Percentiles rank a stretch among this genome's conserved stretches.
These are phyloP conservation scores for Anastrepha obliqua DNA, from an alignment of 1,140 invertebrate genomes.

Conservation along the genomic window DNA sequence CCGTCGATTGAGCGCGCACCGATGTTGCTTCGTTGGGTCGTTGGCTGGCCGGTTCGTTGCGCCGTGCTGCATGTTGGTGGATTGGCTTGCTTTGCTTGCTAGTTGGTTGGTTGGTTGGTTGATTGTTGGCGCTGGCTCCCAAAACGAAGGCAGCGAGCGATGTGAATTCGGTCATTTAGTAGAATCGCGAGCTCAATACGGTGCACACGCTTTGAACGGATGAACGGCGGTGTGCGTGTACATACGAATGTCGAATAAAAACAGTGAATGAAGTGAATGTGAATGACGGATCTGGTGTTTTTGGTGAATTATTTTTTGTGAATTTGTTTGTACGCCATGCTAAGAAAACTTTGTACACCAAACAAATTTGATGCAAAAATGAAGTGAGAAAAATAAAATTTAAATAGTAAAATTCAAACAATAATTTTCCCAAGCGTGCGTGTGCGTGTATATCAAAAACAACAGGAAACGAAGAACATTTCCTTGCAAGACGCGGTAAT, in stretches of 20 bases:
- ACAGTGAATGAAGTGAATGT: constrained; percentile 23
- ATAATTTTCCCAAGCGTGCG: neutral
- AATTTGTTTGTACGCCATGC: neutral
- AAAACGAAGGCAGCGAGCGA: constrained; percentile 47
- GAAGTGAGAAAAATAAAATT: neutral
- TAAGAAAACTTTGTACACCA: neutral
- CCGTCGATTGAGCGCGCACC: neutral
- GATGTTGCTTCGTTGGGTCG: constrained; percentile 32
- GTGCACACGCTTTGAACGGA: constrained; percentile 45
- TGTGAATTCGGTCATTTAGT: constrained; percentile 52
- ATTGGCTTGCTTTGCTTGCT: neutral
- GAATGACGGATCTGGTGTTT: neutral
- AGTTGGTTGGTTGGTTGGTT: constrained; percentile 16
- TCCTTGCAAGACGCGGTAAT: neutral
- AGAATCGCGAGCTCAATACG: constrained; percentile 51
- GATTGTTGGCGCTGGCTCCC: constrained; percentile 47
- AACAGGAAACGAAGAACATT: neutral
- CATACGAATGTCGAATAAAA: constrained; percentile 34
- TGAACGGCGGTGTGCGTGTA: neutral
- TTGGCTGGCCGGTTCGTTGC: constrained; percentile 5
- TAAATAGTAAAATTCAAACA: neutral
- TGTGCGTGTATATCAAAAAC: neutral
- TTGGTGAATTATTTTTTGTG: neutral
- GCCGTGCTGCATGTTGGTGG: constrained; percentile 18
- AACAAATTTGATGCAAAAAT: neutral